Conservation (phyloP, 2,888 invertebrate species). For the Rhingia campestris region DNA sequence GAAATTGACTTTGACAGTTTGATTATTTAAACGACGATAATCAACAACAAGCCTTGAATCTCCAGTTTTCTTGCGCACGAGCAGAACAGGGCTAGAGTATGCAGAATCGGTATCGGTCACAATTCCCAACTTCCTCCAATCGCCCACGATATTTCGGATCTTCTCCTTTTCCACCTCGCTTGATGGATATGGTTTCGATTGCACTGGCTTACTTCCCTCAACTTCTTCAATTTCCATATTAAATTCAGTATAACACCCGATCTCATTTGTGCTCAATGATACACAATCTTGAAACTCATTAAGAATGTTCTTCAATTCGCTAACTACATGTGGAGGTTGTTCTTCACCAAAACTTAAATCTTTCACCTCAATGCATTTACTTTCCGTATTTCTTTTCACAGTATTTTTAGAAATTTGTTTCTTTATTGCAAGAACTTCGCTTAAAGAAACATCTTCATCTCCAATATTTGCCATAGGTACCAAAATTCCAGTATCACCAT, state of each 20-base stretch:
- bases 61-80: background rate
- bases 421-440: too few relatives aligned
- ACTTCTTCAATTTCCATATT: constrained; percentile 18
- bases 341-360: too few relatives aligned
- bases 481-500: background rate
- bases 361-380: too few relatives aligned
- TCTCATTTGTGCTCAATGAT: background rate
- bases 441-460: background rate
- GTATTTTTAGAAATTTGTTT: too few relatives aligned
- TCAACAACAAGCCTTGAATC: background rate
- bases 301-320: background rate
- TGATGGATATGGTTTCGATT: constrained; percentile 26
- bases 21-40: background rate
- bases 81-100: constrained; percentile 1
- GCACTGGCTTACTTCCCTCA: background rate
- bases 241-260: constrained; percentile 3
- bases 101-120: constrained; percentile 1
- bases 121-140: background rate
- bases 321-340: too few relatives aligned
- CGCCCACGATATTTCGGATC: background rate
- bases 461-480: background rate
- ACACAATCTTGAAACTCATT: constrained; percentile 10
- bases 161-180: constrained; percentile 14
- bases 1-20: background rate
- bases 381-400: too few relatives aligned